phyloP scores from a whole-genome alignment of 2,797 vertebrate genomes.

The Taeniopygia guttata region DNA sequence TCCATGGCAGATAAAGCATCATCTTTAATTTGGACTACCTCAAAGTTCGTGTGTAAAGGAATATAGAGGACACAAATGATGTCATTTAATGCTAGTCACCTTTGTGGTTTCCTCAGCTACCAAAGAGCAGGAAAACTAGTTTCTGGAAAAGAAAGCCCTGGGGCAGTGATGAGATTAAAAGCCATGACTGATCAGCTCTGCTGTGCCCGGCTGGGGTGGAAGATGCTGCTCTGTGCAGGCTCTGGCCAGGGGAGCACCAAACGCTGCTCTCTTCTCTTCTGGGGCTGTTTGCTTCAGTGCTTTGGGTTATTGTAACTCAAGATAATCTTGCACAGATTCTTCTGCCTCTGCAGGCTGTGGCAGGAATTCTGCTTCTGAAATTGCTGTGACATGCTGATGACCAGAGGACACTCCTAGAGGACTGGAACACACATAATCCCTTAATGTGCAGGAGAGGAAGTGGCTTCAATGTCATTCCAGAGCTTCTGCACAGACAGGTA shows the following conservation, averaged over 20 bases:
- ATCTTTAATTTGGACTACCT: slow-evolving; percentile 21
- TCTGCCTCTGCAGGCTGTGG: background rate
- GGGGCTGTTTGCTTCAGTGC: slow-evolving; percentile 2
- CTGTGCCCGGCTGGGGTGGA: background rate
- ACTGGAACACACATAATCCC: background rate
- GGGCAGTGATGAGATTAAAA: background rate
- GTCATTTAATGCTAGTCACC: slow-evolving; percentile 20
- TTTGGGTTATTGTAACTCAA: background rate
- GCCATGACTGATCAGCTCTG: background rate
- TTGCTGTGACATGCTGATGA: background rate
- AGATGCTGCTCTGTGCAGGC: background rate
- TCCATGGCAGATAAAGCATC: slow-evolving; percentile 11
- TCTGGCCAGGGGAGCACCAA: background rate
- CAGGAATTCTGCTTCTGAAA: background rate
- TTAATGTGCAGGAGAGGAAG: background rate
- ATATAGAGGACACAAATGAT: slow-evolving; percentile 22
- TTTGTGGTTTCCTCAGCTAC: background rate
- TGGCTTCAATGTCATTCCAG: background rate
- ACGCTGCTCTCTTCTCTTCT: background rate
- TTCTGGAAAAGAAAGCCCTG: background rate
- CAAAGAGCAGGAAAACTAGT: slow-evolving; percentile 15
- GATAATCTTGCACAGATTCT: background rate
- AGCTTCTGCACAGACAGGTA: background rate
- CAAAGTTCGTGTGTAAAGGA: background rate
- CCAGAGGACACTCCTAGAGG: background rate